A percentile compares a stretch with the other conserved stretches of the same genome.
These are phyloP conservation scores for Macropus fuliginosus DNA, from an alignment of 2,797 vertebrate species.

Conservation along the genomic window DNA sequence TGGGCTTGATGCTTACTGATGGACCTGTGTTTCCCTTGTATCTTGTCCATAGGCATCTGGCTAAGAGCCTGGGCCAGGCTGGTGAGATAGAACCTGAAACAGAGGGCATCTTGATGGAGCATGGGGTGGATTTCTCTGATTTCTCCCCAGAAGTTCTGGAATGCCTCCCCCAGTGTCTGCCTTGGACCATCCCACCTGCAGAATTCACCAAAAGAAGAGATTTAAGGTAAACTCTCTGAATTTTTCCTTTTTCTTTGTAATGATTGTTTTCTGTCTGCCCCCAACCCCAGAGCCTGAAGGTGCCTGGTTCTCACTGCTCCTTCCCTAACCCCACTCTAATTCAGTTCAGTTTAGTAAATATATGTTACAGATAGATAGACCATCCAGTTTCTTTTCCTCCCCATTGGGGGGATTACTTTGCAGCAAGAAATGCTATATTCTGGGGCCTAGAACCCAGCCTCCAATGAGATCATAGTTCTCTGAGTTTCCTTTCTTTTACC, in stretches of 20 bases:
- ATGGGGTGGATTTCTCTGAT: conserved; percentile 95
- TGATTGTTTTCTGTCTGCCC: conserved; percentile 45
- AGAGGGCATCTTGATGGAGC: conserved; percentile 94
- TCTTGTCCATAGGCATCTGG: conserved; percentile 87
- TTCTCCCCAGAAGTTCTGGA: conserved; percentile 91
- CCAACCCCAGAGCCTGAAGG: background rate
- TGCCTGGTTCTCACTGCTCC: background rate
- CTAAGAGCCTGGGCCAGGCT: conserved; percentile 95
- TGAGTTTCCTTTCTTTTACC: background rate
- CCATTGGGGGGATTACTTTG: background rate
- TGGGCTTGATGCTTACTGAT: conserved; percentile 21
- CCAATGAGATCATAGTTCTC: background rate
- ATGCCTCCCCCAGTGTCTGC: conserved; percentile 92
- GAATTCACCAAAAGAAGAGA: conserved; percentile 92
- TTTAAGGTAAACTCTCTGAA: conserved; percentile 88
- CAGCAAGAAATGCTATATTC: background rate
- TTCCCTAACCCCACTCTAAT: background rate
- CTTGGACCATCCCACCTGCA: conserved; percentile 92
- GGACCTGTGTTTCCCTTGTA: background rate
- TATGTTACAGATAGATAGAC: background rate
- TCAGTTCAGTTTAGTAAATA: background rate
- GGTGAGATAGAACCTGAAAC: conserved; percentile 98
- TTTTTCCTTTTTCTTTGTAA: background rate
- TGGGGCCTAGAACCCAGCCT: background rate
- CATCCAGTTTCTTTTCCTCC: background rate